Evolutionary conservation across 1,140 invertebrate genomes (phyloP), one percentile per base, ranked within the genome.

Genomic region (Caerostris extrusa): DNA sequence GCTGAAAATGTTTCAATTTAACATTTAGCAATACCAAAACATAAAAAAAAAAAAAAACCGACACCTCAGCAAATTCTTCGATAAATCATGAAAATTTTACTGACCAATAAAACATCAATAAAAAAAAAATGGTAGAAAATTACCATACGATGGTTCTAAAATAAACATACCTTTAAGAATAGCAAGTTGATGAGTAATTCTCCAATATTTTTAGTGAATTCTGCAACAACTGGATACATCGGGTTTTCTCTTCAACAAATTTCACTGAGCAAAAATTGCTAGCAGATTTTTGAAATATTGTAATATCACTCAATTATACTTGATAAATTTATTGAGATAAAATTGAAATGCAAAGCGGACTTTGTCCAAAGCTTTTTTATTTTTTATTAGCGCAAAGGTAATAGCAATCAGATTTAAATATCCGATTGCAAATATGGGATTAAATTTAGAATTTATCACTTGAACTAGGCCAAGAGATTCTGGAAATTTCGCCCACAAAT

Each of bases 381-480:
- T 14, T 67, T 50, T 50, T 85, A 12, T 85, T 85, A 14, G 58
- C 19, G 14, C n/a, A 17, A 88, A 64, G 60, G 34, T 64, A 55
- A 88, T 64, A 57, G 90, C 71, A 91, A 82, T 91, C 90, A 82
- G 90, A 91, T 82, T 58, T 53, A 34, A 58, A 82, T 60, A 81
- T 91, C 90, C 55, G 77, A 91, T 81, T 91, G 90, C 90, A 69
- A 55, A 57, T 19, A 19, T 58, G 57, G 19, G 88, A 77, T 90
- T 90, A 57, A 90, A 77, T 71, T 58, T 69, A 90, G 64, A 77
- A 71, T 6, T 67, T 56, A 90, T 60, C 67, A 4, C 56, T 91
- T 34, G 69, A 91, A 81, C 56, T 81, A 91, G 90, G 90, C 90
- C 90, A 82, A 91, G 69, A 91, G 56, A 34, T 91, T 91, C 90